These are phyloP conservation scores for Peromyscus polionotus DNA, from an alignment of 2,113 vertebrate species.

Conservation along the genomic window DNA sequence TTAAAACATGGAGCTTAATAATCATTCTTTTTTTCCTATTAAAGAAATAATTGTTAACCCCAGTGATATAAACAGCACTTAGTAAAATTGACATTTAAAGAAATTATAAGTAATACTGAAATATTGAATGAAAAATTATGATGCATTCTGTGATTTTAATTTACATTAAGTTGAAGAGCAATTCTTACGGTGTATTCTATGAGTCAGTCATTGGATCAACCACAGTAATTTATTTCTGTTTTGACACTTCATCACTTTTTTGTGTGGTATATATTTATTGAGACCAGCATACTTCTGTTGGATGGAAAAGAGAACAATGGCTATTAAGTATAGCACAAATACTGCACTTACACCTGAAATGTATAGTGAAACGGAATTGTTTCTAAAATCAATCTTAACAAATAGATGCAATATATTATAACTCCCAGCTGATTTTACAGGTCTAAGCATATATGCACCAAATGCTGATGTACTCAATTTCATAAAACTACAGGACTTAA, in stretches of 20 bases:
- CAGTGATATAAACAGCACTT: neutral
- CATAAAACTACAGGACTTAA: neutral
- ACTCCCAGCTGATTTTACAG: neutral
- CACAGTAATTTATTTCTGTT: neutral
- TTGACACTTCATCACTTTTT: conserved; percentile 22
- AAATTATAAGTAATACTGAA: neutral
- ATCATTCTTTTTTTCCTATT: neutral
- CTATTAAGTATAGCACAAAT: neutral
- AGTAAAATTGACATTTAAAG: neutral
- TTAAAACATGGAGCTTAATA: neutral
- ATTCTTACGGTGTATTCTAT: neutral
- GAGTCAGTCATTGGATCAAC: neutral
- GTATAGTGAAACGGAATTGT: neutral
- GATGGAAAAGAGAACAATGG: neutral
- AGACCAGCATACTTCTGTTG: neutral
- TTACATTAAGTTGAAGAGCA: conserved; percentile 30
- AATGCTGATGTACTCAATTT: neutral
- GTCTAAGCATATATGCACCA: neutral
- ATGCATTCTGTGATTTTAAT: conserved; percentile 12
- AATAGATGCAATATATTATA: neutral
- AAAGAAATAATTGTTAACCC: neutral
- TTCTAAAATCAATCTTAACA: neutral
- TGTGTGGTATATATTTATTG: neutral
- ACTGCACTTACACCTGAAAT: neutral
- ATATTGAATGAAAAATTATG: neutral